Percentiles rank a stretch among this genome's conserved stretches.
Conservation (phyloP, 2,797 vertebrate species). For the Argyrosomus regius region DNA sequence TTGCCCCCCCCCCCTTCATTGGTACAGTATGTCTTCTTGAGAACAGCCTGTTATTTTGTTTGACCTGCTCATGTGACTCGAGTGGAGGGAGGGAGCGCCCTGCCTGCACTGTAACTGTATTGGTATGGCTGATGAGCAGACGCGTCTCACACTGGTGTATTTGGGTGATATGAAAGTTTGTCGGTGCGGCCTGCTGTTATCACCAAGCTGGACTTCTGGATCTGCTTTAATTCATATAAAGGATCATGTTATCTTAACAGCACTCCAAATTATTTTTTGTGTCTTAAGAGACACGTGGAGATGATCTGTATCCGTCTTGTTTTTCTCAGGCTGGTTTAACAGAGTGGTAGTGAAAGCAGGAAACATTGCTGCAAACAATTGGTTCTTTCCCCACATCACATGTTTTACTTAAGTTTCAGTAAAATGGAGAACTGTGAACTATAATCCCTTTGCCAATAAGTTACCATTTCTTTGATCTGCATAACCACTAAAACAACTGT, state of each 20-base stretch:
- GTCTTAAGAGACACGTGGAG: too few species aligned
- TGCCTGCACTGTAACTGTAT: slow-evolving; percentile 14
- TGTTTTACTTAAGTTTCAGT: slow-evolving; percentile 21
- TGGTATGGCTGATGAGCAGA: slow-evolving; percentile 10
- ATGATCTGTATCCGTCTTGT: neutral
- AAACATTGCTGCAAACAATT: neutral
- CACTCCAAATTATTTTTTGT: neutral
- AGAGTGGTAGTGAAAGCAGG: neutral
- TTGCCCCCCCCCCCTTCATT: neutral
- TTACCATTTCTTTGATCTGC: too few species aligned
- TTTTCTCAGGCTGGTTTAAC: neutral
- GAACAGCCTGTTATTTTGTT: slow-evolving; percentile 57
- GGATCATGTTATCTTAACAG: neutral
- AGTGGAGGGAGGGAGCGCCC: slow-evolving; percentile 10
- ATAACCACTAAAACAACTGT: neutral
- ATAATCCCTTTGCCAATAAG: accelerated
- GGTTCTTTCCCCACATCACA: slow-evolving; percentile 24
- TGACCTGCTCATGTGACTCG: slow-evolving; percentile 63
- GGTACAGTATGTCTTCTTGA: slow-evolving; percentile 18
- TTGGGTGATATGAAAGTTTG: slow-evolving; percentile 15
- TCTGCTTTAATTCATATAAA: neutral
- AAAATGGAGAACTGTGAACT: slow-evolving; percentile 23
- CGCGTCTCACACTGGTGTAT: neutral
- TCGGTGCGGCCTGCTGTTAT: neutral
- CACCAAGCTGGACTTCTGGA: neutral